These are phyloP conservation scores for Eristalinus aeneus DNA, from an alignment of 2,888 invertebrate genomes.

Conservation along the genomic window DNA sequence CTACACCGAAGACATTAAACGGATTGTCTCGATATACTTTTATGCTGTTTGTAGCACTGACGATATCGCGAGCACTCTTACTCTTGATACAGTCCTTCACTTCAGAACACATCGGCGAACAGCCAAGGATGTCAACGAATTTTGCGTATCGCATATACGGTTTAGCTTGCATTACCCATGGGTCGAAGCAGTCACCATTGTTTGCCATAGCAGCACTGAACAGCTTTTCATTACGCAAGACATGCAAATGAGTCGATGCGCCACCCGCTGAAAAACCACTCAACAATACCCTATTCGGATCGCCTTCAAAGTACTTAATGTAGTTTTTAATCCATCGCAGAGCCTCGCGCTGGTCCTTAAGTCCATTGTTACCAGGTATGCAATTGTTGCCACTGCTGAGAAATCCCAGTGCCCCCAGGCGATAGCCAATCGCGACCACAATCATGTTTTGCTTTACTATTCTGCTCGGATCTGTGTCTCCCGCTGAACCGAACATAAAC, in stretches of 20 bases:
- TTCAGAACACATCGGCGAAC: conserved; percentile 63
- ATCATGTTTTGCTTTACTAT: conserved; percentile 82
- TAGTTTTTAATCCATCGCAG: conserved; percentile 86
- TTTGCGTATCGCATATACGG: background rate
- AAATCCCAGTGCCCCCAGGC: conserved; percentile 87
- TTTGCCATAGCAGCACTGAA: conserved; percentile 62
- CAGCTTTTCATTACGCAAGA: conserved; percentile 82
- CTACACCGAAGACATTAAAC: conserved; percentile 87
- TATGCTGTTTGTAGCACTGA: conserved; percentile 79
- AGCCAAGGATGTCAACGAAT: background rate
- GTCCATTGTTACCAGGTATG: conserved; percentile 87
- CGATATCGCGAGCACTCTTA: conserved; percentile 80
- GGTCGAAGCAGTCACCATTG: conserved; percentile 69
- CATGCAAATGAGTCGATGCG: conserved; percentile 87
- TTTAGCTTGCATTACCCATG: conserved; percentile 43
- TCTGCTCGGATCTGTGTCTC: background rate
- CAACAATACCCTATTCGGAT: conserved; percentile 85
- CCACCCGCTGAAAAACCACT: conserved; percentile 88
- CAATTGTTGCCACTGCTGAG: conserved; percentile 86
- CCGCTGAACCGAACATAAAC: background rate
- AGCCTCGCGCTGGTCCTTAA: conserved; percentile 88
- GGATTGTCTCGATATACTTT: conserved; percentile 83
- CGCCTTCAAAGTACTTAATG: conserved; percentile 86
- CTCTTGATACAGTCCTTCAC: conserved; percentile 84
- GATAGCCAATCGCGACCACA: conserved; percentile 85